Evolutionary conservation across 1,140 invertebrate species (phyloP).

Genomic region (Scaptomyza graminum): DNA sequence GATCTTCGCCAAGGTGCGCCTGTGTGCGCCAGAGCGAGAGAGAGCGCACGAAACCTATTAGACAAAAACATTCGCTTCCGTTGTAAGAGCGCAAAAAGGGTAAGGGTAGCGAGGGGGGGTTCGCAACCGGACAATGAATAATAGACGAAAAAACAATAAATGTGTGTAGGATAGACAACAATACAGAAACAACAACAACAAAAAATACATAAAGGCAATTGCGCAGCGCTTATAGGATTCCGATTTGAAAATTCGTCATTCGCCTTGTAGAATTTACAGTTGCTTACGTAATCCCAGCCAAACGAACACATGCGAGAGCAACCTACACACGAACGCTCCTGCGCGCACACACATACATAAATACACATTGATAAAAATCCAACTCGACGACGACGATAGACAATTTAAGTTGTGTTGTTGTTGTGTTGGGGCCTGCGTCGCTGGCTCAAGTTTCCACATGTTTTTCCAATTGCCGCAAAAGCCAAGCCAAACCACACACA

Average conservation of each 20-base stretch:
- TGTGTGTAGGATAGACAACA: conserved; percentile 72
- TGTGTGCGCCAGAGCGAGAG: conserved; percentile 37
- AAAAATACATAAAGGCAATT: conserved; percentile 18
- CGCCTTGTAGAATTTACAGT: conserved; percentile 76
- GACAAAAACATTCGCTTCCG: conserved; percentile 74
- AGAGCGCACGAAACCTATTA: conserved; percentile 65
- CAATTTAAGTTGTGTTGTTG: conserved; percentile 36
- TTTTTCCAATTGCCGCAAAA: conserved; percentile 65
- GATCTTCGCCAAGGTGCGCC: conserved; percentile 48
- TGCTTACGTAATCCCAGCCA: conserved; percentile 71
- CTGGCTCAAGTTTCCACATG: conserved; percentile 78
- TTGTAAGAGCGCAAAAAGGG: conserved; percentile 47
- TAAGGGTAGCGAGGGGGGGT: conserved; percentile 43
- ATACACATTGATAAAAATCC: conserved; percentile 3
- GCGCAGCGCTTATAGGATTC: conserved; percentile 63
- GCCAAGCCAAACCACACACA: conserved; percentile 44
- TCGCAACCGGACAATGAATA: conserved; percentile 51
- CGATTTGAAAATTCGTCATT: conserved; percentile 58
- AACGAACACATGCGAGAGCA: conserved; percentile 41
- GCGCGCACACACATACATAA: conserved; percentile 34
- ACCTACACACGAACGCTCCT: conserved; percentile 61
- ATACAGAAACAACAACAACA: too few species aligned
- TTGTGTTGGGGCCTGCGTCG: conserved; percentile 55
- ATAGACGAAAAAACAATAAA: conserved; percentile 42
- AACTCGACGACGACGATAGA: conserved; percentile 25